Conservation (phyloP, 2,113 vertebrate genomes). For the Hyperoodon ampullatus region DNA sequence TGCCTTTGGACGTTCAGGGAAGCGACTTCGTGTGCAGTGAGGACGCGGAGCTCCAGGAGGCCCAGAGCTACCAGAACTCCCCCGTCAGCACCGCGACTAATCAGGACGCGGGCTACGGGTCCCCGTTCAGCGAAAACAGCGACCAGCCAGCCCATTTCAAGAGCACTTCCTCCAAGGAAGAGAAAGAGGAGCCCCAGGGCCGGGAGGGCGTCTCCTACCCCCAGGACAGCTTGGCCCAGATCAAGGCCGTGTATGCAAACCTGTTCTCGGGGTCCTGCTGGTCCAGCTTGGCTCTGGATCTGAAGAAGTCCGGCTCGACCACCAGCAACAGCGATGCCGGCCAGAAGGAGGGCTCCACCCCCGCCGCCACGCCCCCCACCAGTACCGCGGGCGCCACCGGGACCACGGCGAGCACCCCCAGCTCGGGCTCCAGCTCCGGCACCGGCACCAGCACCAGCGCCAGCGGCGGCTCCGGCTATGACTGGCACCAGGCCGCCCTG, state of each 20-base stretch:
- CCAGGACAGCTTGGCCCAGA: slow-evolving; percentile 98
- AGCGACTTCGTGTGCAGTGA: slow-evolving; percentile 93
- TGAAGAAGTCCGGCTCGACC: slow-evolving; percentile 92
- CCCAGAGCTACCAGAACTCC: slow-evolving; percentile 95
- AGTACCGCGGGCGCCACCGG: slow-evolving; percentile 65
- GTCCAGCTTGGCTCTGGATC: slow-evolving; percentile 95
- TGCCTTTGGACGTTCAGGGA: slow-evolving; percentile 93
- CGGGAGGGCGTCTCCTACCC: slow-evolving; percentile 90
- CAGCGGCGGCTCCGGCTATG: slow-evolving; percentile 91
- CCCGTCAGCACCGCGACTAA: slow-evolving; percentile 97
- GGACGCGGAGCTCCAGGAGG: slow-evolving; percentile 92
- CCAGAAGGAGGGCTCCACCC: slow-evolving; percentile 83
- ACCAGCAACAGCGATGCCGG: slow-evolving; percentile 88
- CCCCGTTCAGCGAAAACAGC: slow-evolving; percentile 96
- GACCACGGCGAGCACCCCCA: slow-evolving; percentile 68
- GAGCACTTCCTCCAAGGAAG: slow-evolving; percentile 91
- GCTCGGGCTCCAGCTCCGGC: slow-evolving; percentile 81
- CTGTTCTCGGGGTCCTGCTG: slow-evolving; percentile 97
- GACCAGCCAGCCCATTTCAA: slow-evolving; percentile 95
- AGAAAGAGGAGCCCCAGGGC: slow-evolving; percentile 89
- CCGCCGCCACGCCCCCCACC: slow-evolving; percentile 67
- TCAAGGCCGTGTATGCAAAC: slow-evolving; percentile 98
- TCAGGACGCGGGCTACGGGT: slow-evolving; percentile 96
- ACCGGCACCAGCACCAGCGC: slow-evolving; percentile 80
- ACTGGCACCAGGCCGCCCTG: slow-evolving; percentile 98